Base-by-base conservation (phyloP, 2,113 vertebrate genomes). In the Bubo blakistoni region DNA sequence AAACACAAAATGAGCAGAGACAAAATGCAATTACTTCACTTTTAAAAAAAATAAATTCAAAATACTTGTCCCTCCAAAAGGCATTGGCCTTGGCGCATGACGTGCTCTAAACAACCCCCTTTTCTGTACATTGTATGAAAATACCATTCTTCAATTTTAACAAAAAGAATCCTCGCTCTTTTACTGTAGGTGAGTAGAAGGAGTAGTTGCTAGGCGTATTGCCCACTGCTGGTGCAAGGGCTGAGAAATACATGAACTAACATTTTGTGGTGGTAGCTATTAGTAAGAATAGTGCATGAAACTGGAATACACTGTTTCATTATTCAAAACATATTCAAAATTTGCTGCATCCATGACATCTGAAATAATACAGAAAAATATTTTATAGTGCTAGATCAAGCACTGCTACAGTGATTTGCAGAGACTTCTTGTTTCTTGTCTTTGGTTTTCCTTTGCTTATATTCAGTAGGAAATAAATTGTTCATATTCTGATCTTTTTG, bases 141-240 rank as follows among this genome's bases (percentile, higher is more conserved):
- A 77, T 57, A 19, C 49, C 26, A 34, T 89, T 95, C 81, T 59
- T 88, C 88, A 84, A 94, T 97, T 94, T 90, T 94, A 83, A 12
- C 92, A 81, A 55, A 52, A 85, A 88, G 27, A 58, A 34, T 74
- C 69, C 85, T 86, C 73, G 62, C 74, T 81, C 92, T 77, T 65
- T 76, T 81, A 29, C n/a, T n/a, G 58, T 91, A 24, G 15, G 63
- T 84, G 66, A 83, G 65, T 36, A 80, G 91, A 74, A 72, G 54
- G 30, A 44, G 32, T 44, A 44, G 55, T 42, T 97, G 93, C 83
- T 38, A 58, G 90, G 40, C 57, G 7, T 91, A 73, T 78, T 93
- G 44, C 59, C 69, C 51, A 38, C 62, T 81, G 72, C 71, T 95
- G 94, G 51, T 95, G 55, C 83, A 89, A 93, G 69, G 74, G 44